These are phyloP conservation scores for Oxycera nigricornis DNA, from an alignment of 2,888 invertebrate genomes.

Conservation along the genomic window DNA sequence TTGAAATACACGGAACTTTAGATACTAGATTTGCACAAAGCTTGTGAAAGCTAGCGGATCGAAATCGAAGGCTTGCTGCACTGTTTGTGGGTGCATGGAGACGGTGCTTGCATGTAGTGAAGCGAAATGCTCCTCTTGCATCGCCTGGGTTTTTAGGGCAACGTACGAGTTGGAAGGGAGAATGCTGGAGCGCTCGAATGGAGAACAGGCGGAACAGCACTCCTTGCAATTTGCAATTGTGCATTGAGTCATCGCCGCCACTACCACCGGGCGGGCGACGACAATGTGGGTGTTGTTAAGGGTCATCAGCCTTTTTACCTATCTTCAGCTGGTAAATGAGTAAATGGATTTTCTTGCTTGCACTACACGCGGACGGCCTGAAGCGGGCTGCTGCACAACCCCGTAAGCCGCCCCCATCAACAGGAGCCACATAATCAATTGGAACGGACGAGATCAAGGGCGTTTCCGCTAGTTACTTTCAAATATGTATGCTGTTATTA, in stretches of 20 bases:
- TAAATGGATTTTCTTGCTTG: conserved; percentile 11
- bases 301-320: conserved; percentile 32
- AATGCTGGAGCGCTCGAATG: not conserved
- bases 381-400: not conserved
- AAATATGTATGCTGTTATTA: not conserved
- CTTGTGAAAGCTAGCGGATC: too few species aligned
- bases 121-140: too few species aligned
- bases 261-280: not conserved
- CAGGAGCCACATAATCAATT: not conserved
- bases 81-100: too few species aligned
- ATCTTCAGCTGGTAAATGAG: conserved; percentile 1
- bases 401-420: not conserved
- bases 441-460: conserved; percentile 29
- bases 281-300: conserved; percentile 22
- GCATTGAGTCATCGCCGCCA: not conserved
- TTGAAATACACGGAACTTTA: too few species aligned
- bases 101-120: too few species aligned
- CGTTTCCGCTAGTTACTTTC: conserved; percentile 17
- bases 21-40: too few species aligned
- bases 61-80: too few species aligned
- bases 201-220: not conserved
- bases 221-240: conserved; percentile 24
- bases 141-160: not conserved
- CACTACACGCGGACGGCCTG: not conserved
- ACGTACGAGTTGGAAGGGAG: not conserved